Evolutionary conservation across 2,888 invertebrate species (phyloP).

Genomic region (Apamea sordens): DNA sequence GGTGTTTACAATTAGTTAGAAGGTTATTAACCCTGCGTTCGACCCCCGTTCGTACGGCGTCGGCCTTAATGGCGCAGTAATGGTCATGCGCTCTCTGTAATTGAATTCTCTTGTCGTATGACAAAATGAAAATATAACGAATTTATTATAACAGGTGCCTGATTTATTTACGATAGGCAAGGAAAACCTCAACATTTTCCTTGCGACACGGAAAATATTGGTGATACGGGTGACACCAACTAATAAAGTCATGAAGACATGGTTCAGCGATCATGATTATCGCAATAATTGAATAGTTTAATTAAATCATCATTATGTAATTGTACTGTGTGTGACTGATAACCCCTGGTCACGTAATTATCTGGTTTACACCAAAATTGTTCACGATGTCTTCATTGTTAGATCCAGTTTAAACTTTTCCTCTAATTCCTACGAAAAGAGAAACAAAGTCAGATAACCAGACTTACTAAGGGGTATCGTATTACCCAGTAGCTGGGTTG

Average conservation of each 20-base stretch:
- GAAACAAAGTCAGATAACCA: background rate
- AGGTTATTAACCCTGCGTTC: slow-evolving; percentile 57
- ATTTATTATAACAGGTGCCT: slow-evolving; percentile 24
- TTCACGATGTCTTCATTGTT: slow-evolving; percentile 6
- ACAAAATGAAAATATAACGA: slow-evolving; percentile 44
- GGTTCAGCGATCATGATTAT: slow-evolving; percentile 15
- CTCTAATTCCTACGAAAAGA: slow-evolving; percentile 15
- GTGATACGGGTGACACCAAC: background rate
- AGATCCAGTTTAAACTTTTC: slow-evolving; percentile 9
- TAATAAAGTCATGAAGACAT: background rate
- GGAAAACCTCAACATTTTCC: slow-evolving; percentile 20
- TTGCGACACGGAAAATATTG: slow-evolving; percentile 1
- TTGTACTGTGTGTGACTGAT: slow-evolving; percentile 9
- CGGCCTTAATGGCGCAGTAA: slow-evolving; percentile 37
- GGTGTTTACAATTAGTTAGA: slow-evolving; percentile 55
- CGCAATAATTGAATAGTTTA: slow-evolving; percentile 9
- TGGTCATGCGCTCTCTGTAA: slow-evolving; percentile 40
- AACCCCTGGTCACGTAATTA: slow-evolving; percentile 35
- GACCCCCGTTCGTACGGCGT: slow-evolving; percentile 20
- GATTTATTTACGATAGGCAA: slow-evolving; percentile 18
- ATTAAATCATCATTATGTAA: slow-evolving; percentile 26
- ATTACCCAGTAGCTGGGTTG: background rate
- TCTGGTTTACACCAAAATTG: slow-evolving; percentile 30
- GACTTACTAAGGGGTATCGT: background rate
- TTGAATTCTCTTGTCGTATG: slow-evolving; percentile 38